phyloP scores from a whole-genome alignment of 35 echinoderm and acorn worm genomes.

The Ptychodera flava region DNA sequence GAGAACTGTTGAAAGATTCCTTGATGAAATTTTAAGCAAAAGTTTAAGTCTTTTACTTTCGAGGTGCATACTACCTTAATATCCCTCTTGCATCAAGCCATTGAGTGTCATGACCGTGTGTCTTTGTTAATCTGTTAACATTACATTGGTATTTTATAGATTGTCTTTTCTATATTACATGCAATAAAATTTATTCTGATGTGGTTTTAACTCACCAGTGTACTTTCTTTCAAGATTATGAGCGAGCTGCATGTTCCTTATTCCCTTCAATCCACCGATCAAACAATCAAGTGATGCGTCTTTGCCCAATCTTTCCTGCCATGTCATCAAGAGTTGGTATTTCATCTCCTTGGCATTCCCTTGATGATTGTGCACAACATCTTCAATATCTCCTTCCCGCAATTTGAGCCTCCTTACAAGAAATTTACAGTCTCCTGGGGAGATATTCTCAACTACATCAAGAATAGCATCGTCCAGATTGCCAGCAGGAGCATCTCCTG shows the following conservation, averaged over 20 bases:
- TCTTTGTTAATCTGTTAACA: no score
- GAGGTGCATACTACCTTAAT: no score
- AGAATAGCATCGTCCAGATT: background rate
- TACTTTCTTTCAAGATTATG: background rate
- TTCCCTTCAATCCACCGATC: background rate
- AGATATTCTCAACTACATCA: background rate
- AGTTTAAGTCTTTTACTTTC: no score
- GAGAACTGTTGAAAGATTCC: no score
- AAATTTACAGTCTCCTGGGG: background rate
- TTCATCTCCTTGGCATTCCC: background rate
- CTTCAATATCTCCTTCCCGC: background rate
- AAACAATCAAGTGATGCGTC: background rate
- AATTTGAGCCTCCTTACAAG: background rate
- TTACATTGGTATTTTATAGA: no score
- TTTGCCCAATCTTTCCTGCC: background rate
- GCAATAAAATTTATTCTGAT: no score
- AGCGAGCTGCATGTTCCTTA: background rate
- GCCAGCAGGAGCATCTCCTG: background rate
- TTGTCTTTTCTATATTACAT: no score
- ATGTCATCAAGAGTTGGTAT: background rate
- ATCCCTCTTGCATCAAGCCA: no score
- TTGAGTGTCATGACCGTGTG: no score
- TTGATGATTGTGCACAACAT: background rate
- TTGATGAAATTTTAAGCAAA: no score
- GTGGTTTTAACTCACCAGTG: background rate